phyloP scores from a whole-genome alignment of 2,888 invertebrate genomes.

The Tiphia femorata region DNA sequence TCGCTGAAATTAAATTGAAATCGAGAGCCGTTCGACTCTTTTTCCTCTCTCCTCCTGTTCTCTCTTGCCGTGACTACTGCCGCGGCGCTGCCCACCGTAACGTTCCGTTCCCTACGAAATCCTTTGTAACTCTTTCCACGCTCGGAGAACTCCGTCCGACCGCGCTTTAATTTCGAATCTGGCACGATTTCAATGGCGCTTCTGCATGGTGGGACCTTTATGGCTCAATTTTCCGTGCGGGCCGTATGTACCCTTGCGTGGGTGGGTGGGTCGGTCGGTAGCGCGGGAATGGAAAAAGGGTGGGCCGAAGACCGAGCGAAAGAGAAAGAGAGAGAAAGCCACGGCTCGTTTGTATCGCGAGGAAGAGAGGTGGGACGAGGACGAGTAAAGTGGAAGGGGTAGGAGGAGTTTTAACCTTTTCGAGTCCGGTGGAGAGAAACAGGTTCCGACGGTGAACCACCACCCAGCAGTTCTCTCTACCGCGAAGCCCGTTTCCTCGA shows the following conservation, averaged over 20 bases:
- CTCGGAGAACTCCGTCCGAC: conserved; percentile 2
- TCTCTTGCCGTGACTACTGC: too few species aligned
- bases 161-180: conserved; percentile 29
- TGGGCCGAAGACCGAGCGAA: too few species aligned
- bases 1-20: too few species aligned
- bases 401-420: not conserved
- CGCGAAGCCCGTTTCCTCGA: not conserved
- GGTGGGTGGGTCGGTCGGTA: too few species aligned
- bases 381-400: too few species aligned
- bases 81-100: too few species aligned
- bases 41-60: too few species aligned
- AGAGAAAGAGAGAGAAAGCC: too few species aligned
- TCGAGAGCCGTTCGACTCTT: too few species aligned
- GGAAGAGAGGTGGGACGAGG: too few species aligned
- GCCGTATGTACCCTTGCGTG: conserved; percentile 14
- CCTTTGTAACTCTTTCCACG: conserved; percentile 9
- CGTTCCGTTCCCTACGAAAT: conserved; percentile 1
- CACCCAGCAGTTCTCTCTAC: not conserved
- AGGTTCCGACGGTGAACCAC: not conserved
- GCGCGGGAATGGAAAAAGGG: too few species aligned
- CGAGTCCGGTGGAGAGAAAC: not conserved
- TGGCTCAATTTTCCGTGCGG: conserved; percentile 22
- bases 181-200: conserved; percentile 32
- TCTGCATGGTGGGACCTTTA: conserved; percentile 13
- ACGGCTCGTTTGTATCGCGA: too few species aligned